Evolutionary conservation across 1,140 invertebrate species (phyloP).

Genomic region (Atopsyche davidsoni): DNA sequence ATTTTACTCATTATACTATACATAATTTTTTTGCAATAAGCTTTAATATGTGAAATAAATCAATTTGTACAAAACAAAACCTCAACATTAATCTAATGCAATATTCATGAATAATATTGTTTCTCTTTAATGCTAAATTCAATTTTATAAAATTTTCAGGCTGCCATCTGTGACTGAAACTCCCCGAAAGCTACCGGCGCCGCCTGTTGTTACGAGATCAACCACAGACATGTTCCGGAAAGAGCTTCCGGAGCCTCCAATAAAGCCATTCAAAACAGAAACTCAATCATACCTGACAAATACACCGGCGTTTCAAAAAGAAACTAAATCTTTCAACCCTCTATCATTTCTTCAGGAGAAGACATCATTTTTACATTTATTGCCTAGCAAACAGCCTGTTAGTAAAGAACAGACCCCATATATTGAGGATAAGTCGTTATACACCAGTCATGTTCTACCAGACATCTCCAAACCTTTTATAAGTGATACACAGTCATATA

Average conservation of each 20-base stretch:
- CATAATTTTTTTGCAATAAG: no score
- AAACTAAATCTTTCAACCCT: slow-evolving; percentile 19
- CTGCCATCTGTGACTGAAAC: slow-evolving; percentile 27
- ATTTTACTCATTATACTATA: no score
- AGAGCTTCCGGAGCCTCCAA: no score
- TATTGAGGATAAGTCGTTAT: no score
- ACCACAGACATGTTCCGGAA: no score
- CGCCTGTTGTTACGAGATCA: slow-evolving; percentile 13
- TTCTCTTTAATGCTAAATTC: no score
- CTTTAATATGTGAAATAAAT: neutral
- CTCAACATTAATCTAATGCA: neutral
- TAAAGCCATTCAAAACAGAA: no score
- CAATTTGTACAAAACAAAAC: neutral
- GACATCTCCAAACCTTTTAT: slow-evolving; percentile 8
- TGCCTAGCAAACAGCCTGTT: no score
- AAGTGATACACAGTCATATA: slow-evolving; percentile 15
- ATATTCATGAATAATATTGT: neutral
- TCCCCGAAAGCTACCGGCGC: slow-evolving; percentile 24
- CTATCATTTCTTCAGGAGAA: slow-evolving; percentile 24
- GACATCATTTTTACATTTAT: slow-evolving; percentile 9
- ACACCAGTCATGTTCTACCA: no score
- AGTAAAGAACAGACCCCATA: no score
- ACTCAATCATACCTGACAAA: no score
- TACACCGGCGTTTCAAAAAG: slow-evolving; percentile 14
- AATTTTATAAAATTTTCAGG: slow-evolving; percentile 18